Evolutionary conservation across 2,888 invertebrate genomes (phyloP).

Genomic region (Drosophila flavopinicola): DNA sequence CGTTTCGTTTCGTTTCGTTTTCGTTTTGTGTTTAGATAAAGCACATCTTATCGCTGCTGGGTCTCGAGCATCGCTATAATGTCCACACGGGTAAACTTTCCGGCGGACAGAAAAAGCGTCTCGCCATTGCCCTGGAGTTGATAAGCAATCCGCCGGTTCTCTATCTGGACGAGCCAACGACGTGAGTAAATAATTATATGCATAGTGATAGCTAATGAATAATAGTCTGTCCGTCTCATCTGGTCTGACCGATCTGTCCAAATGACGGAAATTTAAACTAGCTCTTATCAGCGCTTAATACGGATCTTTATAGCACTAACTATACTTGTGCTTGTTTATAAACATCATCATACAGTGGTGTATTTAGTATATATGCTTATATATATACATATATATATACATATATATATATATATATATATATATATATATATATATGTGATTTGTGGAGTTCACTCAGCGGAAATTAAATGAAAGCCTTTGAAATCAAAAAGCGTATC

Average conservation of each 20-base stretch:
- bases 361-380: too few species aligned
- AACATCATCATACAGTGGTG: too few species aligned
- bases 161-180: slow-evolving; percentile 95
- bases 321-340: too few species aligned
- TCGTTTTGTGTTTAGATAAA: slow-evolving; percentile 86
- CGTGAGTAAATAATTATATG: slow-evolving; percentile 85
- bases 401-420: too few species aligned
- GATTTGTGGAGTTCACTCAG: background rate
- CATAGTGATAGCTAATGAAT: slow-evolving; percentile 25
- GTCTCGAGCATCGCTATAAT: slow-evolving; percentile 88
- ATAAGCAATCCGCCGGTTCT: slow-evolving; percentile 94
- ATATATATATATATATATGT: too few species aligned
- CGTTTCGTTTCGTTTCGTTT: background rate
- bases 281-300: background rate
- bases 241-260: slow-evolving; percentile 10
- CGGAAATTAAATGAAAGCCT: background rate
- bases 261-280: background rate
- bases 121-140: slow-evolving; percentile 93
- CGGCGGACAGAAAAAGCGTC: slow-evolving; percentile 93
- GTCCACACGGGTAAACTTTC: slow-evolving; percentile 90
- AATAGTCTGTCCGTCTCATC: slow-evolving; percentile 9
- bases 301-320: too few species aligned
- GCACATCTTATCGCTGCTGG: slow-evolving; percentile 90
- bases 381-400: too few species aligned
- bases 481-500: background rate